Conservation (phyloP, 2,888 invertebrate species). For the Zhengitettix transpicula region DNA sequence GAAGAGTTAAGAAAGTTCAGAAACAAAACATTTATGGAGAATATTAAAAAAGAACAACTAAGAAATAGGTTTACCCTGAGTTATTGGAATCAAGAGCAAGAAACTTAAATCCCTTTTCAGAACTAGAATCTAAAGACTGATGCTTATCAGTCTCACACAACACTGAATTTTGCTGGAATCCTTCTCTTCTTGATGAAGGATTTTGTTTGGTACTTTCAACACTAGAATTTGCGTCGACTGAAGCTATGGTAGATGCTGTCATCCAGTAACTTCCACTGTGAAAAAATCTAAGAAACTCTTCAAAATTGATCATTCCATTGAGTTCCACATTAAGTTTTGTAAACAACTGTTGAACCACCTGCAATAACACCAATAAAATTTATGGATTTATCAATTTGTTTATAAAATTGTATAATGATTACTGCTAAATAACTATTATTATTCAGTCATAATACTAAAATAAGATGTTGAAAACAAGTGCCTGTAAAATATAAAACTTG, state of each 20-base stretch:
- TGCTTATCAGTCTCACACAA: not conserved
- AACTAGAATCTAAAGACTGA: no score
- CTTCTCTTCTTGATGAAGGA: not conserved
- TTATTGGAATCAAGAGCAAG: not conserved
- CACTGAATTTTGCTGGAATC: not conserved
- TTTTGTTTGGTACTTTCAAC: not conserved
- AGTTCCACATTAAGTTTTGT: constrained; percentile 43
- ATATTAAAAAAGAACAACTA: no score
- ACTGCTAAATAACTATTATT: no score
- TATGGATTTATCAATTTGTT: no score
- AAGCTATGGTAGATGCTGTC: not conserved
- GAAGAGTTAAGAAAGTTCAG: no score
- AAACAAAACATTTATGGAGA: no score
- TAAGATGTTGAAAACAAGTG: no score
- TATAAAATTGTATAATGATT: no score
- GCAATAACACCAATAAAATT: constrained; percentile 8
- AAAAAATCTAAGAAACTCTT: constrained; percentile 44
- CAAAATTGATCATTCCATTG: constrained; percentile 45
- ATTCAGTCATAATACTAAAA: no score
- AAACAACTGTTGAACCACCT: constrained; percentile 42
- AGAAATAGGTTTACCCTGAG: not conserved
- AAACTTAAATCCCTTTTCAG: not conserved
- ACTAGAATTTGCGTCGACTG: not conserved
- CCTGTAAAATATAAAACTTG: no score
- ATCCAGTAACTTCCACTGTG: constrained; percentile 27